phyloP scores from a whole-genome alignment of 2,888 invertebrate species.

The Allophyes oxyacanthae region DNA sequence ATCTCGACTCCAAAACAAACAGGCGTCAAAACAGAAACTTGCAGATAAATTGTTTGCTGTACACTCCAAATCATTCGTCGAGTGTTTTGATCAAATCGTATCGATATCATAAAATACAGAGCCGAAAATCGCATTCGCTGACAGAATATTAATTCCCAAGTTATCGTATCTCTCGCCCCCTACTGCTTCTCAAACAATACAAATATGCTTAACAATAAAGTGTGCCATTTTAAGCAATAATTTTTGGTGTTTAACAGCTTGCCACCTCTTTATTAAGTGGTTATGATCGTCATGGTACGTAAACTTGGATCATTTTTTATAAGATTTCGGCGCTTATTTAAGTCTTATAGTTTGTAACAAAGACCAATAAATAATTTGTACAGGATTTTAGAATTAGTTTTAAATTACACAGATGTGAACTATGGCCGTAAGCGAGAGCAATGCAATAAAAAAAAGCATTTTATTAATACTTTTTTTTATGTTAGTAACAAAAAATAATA shows the following conservation, averaged over 20 bases:
- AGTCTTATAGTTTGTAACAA: slow-evolving; percentile 25
- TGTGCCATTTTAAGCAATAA: slow-evolving; percentile 75
- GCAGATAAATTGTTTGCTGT: slow-evolving; percentile 70
- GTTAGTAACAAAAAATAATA: too few species aligned
- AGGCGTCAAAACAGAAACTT: slow-evolving; percentile 62
- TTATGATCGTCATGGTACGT: slow-evolving; percentile 43
- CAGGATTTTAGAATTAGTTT: slow-evolving; percentile 32
- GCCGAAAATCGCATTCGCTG: slow-evolving; percentile 79
- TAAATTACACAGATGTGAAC: slow-evolving; percentile 21
- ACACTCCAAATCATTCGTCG: slow-evolving; percentile 67
- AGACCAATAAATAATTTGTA: slow-evolving; percentile 35
- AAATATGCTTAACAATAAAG: slow-evolving; percentile 76
- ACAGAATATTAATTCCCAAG: slow-evolving; percentile 86
- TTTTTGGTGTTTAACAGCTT: slow-evolving; percentile 71
- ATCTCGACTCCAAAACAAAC: slow-evolving; percentile 67
- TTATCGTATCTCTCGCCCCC: slow-evolving; percentile 73
- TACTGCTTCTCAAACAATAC: slow-evolving; percentile 74
- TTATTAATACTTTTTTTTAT: too few species aligned
- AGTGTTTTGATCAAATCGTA: slow-evolving; percentile 69
- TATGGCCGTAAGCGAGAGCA: background rate
- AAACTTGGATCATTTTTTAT: slow-evolving; percentile 31
- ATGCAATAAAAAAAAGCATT: too few species aligned
- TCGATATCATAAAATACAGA: slow-evolving; percentile 80
- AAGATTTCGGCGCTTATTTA: slow-evolving; percentile 17
- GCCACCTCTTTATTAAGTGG: slow-evolving; percentile 74